Conservation (phyloP, 2,797 vertebrate species). For the Chiroxiphia lanceolata region DNA sequence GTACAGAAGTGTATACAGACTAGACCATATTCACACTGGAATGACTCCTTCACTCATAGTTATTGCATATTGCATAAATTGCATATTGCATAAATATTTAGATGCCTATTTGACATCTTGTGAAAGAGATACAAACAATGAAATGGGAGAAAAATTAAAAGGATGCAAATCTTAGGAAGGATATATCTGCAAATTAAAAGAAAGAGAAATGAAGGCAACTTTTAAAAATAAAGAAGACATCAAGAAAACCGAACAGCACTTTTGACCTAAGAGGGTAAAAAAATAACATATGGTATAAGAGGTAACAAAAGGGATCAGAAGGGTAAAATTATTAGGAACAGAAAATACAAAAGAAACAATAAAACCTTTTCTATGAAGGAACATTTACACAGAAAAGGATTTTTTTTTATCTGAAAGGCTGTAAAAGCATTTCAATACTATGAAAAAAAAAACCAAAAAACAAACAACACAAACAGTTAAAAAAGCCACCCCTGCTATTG, state of each 20-base stretch:
- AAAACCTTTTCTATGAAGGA: not conserved
- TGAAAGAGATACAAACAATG: not conserved
- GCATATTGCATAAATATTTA: not conserved
- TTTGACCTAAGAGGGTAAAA: not conserved
- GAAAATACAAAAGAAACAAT: not conserved
- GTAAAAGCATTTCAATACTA: not conserved
- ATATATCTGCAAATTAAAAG: not conserved
- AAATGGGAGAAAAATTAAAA: not conserved
- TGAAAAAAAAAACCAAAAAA: no score
- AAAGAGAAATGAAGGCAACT: not conserved
- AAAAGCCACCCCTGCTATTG: not conserved
- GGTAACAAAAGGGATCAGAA: not conserved
- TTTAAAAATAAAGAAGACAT: not conserved
- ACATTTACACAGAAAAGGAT: not conserved
- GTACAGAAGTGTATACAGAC: not conserved
- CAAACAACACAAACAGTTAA: not conserved
- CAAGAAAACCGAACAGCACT: not conserved
- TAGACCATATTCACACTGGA: not conserved
- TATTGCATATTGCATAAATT: not conserved
- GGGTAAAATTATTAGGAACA: not conserved
- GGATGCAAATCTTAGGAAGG: not conserved
- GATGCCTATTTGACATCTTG: not conserved
- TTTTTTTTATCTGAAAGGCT: not conserved
- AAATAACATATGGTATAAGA: not conserved
- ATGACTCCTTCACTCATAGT: not conserved